phyloP scores from a whole-genome alignment of 2,797 vertebrate genomes.

The Odontamblyopus rebecca region DNA sequence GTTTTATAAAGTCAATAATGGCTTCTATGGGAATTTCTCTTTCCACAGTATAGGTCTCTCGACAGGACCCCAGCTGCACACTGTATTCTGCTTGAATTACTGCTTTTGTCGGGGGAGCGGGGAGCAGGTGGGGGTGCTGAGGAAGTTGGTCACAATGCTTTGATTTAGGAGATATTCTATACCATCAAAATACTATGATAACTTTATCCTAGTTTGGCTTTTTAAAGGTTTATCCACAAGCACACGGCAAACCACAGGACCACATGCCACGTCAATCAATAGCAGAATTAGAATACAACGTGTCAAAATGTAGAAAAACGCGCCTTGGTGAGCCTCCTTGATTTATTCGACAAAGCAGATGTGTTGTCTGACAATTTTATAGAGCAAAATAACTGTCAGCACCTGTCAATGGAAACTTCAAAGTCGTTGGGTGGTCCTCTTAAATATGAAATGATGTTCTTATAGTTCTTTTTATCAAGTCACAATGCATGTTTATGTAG shows the following conservation, averaged over 20 bases:
- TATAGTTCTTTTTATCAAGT: not conserved
- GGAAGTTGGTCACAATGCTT: conserved; percentile 7
- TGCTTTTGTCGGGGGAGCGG: conserved; percentile 10
- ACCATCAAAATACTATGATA: not conserved
- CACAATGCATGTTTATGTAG: not conserved
- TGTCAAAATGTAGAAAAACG: not conserved
- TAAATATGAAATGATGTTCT: too few relatives aligned
- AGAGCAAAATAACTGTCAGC: not conserved
- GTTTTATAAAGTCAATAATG: conserved; percentile 13
- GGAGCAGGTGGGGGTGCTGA: conserved; percentile 7
- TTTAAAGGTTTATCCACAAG: not conserved
- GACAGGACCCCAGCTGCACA: conserved; percentile 10
- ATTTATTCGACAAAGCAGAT: conserved; percentile 1
- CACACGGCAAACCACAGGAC: not conserved
- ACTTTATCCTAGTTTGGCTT: not conserved
- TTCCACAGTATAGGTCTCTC: conserved; percentile 2
- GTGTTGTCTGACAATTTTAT: conserved; percentile 8
- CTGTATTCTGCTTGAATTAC: not conserved
- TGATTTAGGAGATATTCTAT: conserved; percentile 5
- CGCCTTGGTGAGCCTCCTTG: too few relatives aligned
- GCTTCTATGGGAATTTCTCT: conserved; percentile 8
- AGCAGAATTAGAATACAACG: not conserved
- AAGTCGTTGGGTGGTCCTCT: not conserved
- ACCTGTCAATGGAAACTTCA: not conserved
- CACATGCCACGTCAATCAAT: not conserved